Conservation (phyloP, 1,140 invertebrate species). For the Drosophila saltans region DNA sequence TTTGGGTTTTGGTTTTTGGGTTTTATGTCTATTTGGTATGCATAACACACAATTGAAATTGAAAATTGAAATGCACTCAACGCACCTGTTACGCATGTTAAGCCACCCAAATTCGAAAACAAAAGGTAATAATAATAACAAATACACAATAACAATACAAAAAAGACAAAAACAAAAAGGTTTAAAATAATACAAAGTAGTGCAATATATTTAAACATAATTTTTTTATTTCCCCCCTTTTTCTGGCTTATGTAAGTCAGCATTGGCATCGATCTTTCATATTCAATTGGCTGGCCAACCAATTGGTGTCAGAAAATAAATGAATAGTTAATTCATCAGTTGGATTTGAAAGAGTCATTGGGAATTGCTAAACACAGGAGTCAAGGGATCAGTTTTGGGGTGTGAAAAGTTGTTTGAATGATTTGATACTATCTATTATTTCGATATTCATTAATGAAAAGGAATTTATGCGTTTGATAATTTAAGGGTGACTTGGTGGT, state of each 20-base stretch:
- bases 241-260: slow-evolving; percentile 13
- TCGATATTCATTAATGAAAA: no score
- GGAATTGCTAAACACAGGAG: background rate
- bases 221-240: background rate
- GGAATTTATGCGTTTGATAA: no score
- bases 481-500: no score
- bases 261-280: slow-evolving; percentile 27
- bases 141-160: background rate
- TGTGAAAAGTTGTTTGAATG: background rate
- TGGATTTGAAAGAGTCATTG: background rate
- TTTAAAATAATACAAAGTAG: slow-evolving; percentile 30
- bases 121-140: slow-evolving; percentile 11
- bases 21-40: slow-evolving; percentile 41
- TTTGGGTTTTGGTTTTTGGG: slow-evolving; percentile 12
- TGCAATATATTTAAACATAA: slow-evolving; percentile 25
- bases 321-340: background rate
- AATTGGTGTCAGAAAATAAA: slow-evolving; percentile 3
- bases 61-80: slow-evolving; percentile 61
- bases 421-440: background rate
- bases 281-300: background rate
- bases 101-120: slow-evolving; percentile 14
- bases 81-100: slow-evolving; percentile 57
- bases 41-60: slow-evolving; percentile 40
- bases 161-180: background rate
- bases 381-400: background rate